These are phyloP conservation scores for Enhydra lutris DNA, from an alignment of 2,113 vertebrate genomes.

Conservation along the genomic window DNA sequence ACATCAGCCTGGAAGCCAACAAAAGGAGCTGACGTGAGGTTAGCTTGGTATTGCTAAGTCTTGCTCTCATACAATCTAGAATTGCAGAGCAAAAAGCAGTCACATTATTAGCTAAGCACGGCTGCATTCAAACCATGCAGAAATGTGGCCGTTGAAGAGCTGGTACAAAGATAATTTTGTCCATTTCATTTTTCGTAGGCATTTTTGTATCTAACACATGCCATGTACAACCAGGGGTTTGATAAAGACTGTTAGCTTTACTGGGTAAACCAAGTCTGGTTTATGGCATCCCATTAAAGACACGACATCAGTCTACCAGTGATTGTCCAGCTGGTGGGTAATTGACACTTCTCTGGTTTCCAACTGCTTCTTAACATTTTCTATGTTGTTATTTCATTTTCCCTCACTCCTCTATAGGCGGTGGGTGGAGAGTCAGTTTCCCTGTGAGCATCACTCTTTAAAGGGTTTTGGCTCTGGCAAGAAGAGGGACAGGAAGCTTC, in stretches of 20 bases:
- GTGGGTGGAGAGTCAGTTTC: not conserved
- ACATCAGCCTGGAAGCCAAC: not conserved
- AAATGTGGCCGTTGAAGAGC: not conserved
- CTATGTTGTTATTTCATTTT: not conserved
- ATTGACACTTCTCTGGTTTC: not conserved
- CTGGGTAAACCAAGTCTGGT: not conserved
- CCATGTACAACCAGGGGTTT: not conserved
- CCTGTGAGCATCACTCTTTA: not conserved
- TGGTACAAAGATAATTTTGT: not conserved
- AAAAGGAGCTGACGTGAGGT: slow-evolving; percentile 17
- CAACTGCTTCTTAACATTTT: not conserved
- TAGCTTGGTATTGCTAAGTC: not conserved
- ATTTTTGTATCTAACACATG: not conserved
- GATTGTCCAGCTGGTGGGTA: not conserved
- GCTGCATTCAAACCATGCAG: not conserved
- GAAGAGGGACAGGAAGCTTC: not conserved
- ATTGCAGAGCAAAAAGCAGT: not conserved
- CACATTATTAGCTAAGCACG: not conserved
- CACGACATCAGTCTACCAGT: not conserved
- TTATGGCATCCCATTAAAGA: not conserved
- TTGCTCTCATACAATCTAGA: not conserved
- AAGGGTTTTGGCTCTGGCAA: not conserved
- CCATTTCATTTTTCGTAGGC: not conserved
- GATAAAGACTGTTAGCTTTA: not conserved
- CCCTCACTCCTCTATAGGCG: not conserved